These are phyloP conservation scores for Pocota personata DNA, from an alignment of 2,888 invertebrate genomes.

Conservation along the genomic window DNA sequence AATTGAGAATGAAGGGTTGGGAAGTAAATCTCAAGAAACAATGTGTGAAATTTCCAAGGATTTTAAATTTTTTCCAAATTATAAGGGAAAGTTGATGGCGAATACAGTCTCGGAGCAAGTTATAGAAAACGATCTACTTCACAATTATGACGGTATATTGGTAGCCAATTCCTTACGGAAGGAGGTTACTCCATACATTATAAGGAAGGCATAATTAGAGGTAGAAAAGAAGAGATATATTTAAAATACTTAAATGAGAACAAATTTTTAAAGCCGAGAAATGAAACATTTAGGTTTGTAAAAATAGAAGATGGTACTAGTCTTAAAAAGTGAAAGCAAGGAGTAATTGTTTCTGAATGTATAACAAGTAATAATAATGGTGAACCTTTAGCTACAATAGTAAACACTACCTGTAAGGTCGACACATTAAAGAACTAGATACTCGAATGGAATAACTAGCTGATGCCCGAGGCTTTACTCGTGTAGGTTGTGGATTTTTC, in stretches of 20 bases:
- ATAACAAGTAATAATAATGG: constrained; percentile 13
- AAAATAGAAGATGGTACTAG: not conserved
- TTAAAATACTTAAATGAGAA: constrained; percentile 17
- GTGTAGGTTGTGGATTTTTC: too few relatives aligned
- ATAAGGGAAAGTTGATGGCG: not conserved
- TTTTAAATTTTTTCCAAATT: too few relatives aligned
- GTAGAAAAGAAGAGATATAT: constrained; percentile 17
- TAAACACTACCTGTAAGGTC: not conserved
- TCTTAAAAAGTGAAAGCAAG: not conserved
- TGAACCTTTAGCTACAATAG: not conserved
- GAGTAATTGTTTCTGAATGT: constrained; percentile 2
- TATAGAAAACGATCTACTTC: constrained; percentile 16
- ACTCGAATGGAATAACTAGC: too few relatives aligned
- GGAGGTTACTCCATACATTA: constrained; percentile 38
- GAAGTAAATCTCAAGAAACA: constrained; percentile 11
- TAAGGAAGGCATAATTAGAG: constrained; percentile 1
- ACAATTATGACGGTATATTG: constrained; percentile 5
- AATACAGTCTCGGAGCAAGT: not conserved
- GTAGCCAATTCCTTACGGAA: constrained; percentile 24
- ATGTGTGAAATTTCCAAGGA: constrained; percentile 20
- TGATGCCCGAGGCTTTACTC: too few relatives aligned
- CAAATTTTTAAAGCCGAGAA: not conserved
- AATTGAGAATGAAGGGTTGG: constrained; percentile 16
- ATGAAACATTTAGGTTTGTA: not conserved
- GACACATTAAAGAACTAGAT: too few relatives aligned